These are phyloP conservation scores for Heliconius erato DNA, from an alignment of 2,888 invertebrate species.

Conservation along the genomic window DNA sequence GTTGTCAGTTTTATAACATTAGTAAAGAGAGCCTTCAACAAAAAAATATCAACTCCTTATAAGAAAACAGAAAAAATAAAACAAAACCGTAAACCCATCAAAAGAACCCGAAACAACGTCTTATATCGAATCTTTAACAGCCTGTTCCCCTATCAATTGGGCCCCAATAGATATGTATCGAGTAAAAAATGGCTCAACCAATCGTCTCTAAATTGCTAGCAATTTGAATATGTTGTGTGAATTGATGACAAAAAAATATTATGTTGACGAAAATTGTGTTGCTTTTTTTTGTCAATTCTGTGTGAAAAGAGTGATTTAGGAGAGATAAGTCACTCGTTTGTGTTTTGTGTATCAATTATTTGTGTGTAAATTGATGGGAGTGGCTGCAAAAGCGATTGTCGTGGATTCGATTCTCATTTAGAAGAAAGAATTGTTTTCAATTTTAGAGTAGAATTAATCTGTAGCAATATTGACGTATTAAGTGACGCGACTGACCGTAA, in stretches of 20 bases:
- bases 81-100: conserved; percentile 1
- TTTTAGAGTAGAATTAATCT: too few relatives aligned
- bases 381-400: too few relatives aligned
- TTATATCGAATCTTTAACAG: conserved; percentile 21
- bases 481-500: too few relatives aligned
- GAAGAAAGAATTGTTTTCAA: too few relatives aligned
- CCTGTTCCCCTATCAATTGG: conserved; percentile 53
- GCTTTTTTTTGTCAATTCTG: too few relatives aligned
- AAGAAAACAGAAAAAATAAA: background rate
- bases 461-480: too few relatives aligned
- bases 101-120: conserved; percentile 1
- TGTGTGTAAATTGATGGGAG: too few relatives aligned
- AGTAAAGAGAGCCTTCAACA: background rate
- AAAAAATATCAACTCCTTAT: background rate
- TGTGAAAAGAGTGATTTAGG: background rate
- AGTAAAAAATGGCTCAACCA: conserved; percentile 56
- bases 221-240: conserved; percentile 54
- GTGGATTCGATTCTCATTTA: too few relatives aligned
- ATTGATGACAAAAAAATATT: background rate
- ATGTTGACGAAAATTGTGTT: background rate
- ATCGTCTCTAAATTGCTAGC: conserved; percentile 61
- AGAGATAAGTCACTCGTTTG: background rate
- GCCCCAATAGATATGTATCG: conserved; percentile 66
- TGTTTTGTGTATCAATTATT: too few relatives aligned
- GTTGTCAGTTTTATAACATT: too few relatives aligned